phyloP scores from a whole-genome alignment of 2,113 vertebrate genomes.

The Trogon surrucura region DNA sequence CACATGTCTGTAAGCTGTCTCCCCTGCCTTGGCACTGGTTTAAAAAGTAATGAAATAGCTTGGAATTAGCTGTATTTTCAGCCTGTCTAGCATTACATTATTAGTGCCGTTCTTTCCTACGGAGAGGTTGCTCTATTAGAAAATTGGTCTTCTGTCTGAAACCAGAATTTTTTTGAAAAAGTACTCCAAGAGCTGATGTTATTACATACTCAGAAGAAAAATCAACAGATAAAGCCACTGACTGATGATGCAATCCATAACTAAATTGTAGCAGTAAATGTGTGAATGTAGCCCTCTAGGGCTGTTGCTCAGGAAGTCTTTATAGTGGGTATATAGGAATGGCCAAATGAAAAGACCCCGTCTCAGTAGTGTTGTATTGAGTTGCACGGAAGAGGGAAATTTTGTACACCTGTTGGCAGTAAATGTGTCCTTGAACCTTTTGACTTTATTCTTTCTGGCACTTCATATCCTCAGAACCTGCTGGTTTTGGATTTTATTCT shows the following conservation, averaged over 20 bases:
- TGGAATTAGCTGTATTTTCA: background rate
- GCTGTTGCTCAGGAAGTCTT: slow-evolving; percentile 12
- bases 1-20: accelerated
- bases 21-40: background rate
- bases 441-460: background rate
- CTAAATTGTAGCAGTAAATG: slow-evolving; percentile 32
- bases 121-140: background rate
- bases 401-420: background rate
- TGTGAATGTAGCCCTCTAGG: background rate
- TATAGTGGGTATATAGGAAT: background rate
- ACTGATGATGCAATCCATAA: background rate
- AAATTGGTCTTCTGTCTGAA: background rate
- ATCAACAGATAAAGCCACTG: background rate
- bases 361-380: background rate
- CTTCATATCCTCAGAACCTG: background rate
- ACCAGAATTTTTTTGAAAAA: background rate
- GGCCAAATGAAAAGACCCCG: background rate
- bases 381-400: background rate
- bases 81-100: background rate
- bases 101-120: background rate
- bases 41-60: background rate
- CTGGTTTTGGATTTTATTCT: background rate
- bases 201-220: slow-evolving; percentile 1
- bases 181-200: accelerated
- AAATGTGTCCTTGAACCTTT: slow-evolving; percentile 9